Conservation (phyloP, 64 coral and sea anemone genomes). For the Anthopleura sola region DNA sequence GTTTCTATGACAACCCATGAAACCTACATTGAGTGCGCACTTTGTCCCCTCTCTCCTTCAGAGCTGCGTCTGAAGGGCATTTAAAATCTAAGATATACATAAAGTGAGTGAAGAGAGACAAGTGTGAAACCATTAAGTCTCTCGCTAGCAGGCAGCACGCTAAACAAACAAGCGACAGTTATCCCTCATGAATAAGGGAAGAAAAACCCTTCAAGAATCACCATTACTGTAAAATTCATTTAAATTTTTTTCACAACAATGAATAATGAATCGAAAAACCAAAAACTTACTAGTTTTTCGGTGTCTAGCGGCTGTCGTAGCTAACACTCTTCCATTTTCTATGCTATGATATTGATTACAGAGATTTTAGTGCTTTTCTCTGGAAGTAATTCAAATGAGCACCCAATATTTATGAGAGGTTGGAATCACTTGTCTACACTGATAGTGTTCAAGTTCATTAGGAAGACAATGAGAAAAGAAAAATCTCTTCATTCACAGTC, state of each 20-base stretch:
- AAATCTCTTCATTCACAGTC: background rate
- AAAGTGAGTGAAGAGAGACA: background rate
- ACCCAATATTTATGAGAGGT: background rate
- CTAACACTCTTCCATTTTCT: background rate
- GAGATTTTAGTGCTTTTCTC: background rate
- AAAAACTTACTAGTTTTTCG: background rate
- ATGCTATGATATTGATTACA: background rate
- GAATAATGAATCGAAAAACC: background rate
- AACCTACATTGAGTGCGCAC: too few species aligned
- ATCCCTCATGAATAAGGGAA: background rate
- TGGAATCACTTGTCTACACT: background rate
- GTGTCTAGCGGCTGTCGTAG: background rate
- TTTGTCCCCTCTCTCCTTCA: too few species aligned
- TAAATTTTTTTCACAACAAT: background rate
- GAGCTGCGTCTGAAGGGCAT: too few species aligned
- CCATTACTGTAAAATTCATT: background rate
- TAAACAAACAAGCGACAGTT: background rate
- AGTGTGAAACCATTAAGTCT: background rate
- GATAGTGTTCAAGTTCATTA: slow-evolving; percentile 1
- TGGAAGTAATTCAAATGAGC: background rate
- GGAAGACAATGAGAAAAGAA: background rate
- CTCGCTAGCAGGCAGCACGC: background rate
- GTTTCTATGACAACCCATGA: too few species aligned
- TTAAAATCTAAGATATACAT: too few species aligned
- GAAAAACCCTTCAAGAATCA: background rate